Evolutionary conservation across 1,140 invertebrate genomes (phyloP).

Genomic region (Potamilus streckersoni): DNA sequence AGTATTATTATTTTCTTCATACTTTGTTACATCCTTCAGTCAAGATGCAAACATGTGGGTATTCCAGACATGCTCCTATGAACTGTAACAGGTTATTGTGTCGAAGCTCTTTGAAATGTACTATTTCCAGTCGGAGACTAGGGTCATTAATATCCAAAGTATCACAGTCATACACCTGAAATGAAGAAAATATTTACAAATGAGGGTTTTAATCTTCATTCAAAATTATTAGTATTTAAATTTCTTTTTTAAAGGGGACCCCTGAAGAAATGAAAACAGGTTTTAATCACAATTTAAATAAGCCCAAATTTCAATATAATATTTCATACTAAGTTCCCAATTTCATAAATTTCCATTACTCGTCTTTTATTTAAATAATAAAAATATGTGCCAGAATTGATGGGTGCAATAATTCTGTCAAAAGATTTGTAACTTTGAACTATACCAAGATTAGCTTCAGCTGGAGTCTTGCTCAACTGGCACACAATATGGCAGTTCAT

Average conservation of each 20-base stretch:
- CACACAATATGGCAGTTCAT: too few relatives aligned
- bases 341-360: neutral
- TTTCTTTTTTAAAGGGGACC: neutral
- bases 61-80: slow-evolving; percentile 39
- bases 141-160: slow-evolving; percentile 30
- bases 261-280: neutral
- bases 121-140: slow-evolving; percentile 31
- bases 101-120: slow-evolving; percentile 28
- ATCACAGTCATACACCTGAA: slow-evolving; percentile 37
- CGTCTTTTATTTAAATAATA: too few relatives aligned
- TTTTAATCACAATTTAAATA: neutral
- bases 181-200: neutral
- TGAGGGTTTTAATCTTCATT: neutral
- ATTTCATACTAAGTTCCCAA: neutral
- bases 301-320: neutral
- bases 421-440: too few relatives aligned
- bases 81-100: slow-evolving; percentile 42
- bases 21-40: slow-evolving; percentile 37
- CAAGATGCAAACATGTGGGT: slow-evolving; percentile 37
- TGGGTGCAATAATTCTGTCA: too few relatives aligned
- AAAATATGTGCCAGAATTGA: too few relatives aligned
- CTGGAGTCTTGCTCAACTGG: too few relatives aligned
- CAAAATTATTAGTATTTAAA: neutral
- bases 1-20: neutral
- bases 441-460: too few relatives aligned